A percentile compares a stretch with the other conserved stretches of the same genome.
These are phyloP conservation scores for Drosophila nigrodunni DNA, from an alignment of 1,140 invertebrate genomes.

Conservation along the genomic window DNA sequence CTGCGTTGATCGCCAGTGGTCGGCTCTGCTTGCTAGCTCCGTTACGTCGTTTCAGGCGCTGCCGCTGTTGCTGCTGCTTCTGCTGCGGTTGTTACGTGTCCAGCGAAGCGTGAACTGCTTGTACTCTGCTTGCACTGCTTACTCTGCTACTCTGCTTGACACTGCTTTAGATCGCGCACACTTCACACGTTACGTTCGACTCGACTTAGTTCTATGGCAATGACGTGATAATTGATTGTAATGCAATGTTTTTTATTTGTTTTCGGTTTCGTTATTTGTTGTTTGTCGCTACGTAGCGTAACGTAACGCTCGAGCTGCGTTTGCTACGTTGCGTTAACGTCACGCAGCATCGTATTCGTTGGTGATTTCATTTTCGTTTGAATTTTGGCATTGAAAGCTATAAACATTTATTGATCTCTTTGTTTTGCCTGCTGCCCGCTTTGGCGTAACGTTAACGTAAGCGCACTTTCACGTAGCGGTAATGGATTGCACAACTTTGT, in stretches of 20 bases:
- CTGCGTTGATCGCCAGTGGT: slow-evolving; percentile 81
- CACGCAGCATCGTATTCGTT: slow-evolving; percentile 73
- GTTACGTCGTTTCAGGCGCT: slow-evolving; percentile 68
- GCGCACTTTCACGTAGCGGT: slow-evolving; percentile 52
- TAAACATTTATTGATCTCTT: slow-evolving; percentile 81
- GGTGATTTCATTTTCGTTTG: slow-evolving; percentile 83
- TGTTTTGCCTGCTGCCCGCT: slow-evolving; percentile 54
- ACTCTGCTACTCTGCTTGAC: not conserved
- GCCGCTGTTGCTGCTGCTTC: slow-evolving; percentile 33
- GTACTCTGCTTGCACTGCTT: slow-evolving; percentile 29
- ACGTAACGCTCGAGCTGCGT: slow-evolving; percentile 61
- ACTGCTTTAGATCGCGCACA: slow-evolving; percentile 30
- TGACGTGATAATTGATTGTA: slow-evolving; percentile 36
- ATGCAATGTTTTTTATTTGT: slow-evolving; percentile 9
- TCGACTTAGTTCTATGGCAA: slow-evolving; percentile 15
- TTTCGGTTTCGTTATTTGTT: not conserved
- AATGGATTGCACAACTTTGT: slow-evolving; percentile 46
- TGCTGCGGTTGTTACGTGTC: slow-evolving; percentile 43
- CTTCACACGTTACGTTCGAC: slow-evolving; percentile 26
- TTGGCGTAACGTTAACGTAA: slow-evolving; percentile 53
- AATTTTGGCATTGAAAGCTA: slow-evolving; percentile 76
- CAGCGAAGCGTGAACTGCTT: slow-evolving; percentile 64
- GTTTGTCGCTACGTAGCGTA: slow-evolving; percentile 51
- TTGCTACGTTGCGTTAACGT: slow-evolving; percentile 73
- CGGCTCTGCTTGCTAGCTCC: slow-evolving; percentile 72